These are phyloP conservation scores for Panopea generosa DNA, from an alignment of 2,888 invertebrate genomes.

Conservation along the genomic window DNA sequence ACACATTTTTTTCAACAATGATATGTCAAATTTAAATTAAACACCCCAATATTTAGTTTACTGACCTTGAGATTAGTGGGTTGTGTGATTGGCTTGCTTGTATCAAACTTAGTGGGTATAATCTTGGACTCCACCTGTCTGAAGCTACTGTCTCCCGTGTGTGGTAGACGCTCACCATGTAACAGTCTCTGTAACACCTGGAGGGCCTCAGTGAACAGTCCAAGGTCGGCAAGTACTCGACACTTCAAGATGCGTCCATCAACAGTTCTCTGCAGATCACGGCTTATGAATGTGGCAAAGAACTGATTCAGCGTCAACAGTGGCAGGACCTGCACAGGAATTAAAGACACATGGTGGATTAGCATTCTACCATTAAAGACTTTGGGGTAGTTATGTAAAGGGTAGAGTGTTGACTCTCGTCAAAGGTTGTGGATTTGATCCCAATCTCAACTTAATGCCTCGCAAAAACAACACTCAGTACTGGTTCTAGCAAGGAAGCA, in stretches of 20 bases:
- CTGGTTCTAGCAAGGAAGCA: no score
- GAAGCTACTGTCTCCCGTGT: constrained; percentile 81
- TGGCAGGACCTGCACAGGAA: constrained; percentile 81
- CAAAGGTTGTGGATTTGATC: no score
- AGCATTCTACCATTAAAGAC: no score
- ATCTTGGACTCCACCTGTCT: constrained; percentile 80
- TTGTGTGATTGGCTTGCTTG: constrained; percentile 78
- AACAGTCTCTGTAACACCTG: constrained; percentile 75
- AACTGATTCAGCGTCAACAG: constrained; percentile 83
- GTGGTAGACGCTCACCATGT: constrained; percentile 82
- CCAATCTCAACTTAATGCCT: no score
- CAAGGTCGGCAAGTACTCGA: constrained; percentile 81
- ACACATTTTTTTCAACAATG: no score
- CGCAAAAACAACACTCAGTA: no score
- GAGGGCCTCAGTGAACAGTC: constrained; percentile 81
- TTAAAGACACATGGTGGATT: no score
- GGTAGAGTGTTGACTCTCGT: no score
- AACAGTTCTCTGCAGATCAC: constrained; percentile 83
- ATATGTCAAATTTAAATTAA: no score
- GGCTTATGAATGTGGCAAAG: constrained; percentile 82
- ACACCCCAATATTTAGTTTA: no score
- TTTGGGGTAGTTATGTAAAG: no score
- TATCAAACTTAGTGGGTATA: constrained; percentile 73
- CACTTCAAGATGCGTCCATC: constrained; percentile 83
- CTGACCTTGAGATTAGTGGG: constrained; percentile 81